A percentile compares a stretch with the other conserved stretches of the same genome.
Conservation (phyloP, 2,113 vertebrate genomes). For the Etheostoma spectabile region DNA sequence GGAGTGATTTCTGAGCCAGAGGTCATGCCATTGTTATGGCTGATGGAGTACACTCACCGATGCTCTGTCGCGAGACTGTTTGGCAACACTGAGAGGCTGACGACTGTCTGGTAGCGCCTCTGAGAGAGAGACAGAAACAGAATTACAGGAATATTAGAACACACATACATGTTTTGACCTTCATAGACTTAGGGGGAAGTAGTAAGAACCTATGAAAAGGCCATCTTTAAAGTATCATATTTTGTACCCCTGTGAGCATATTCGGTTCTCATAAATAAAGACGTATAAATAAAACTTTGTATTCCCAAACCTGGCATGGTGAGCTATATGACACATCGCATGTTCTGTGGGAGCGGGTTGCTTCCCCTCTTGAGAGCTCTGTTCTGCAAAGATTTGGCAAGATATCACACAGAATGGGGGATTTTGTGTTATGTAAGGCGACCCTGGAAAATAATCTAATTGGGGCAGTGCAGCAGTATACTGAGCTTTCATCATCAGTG, state of each 20-base stretch:
- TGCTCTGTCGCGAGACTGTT: conserved; percentile 92
- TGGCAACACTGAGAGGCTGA: conserved; percentile 90
- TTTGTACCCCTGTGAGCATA: not conserved
- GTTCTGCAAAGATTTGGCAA: conserved; percentile 67
- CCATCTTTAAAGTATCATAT: conserved; percentile 13
- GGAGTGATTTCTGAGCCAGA: not conserved
- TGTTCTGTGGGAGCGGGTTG: conserved; percentile 34
- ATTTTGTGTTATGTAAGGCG: conserved; percentile 69
- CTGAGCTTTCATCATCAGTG: conserved; percentile 63
- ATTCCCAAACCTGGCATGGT: conserved; percentile 23
- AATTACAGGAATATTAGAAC: conserved; percentile 7
- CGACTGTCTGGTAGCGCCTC: conserved; percentile 88
- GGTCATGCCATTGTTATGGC: conserved; percentile 1
- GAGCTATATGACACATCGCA: conserved; percentile 46
- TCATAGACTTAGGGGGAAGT: not conserved
- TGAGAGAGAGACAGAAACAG: conserved; percentile 59
- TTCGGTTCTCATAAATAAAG: not conserved
- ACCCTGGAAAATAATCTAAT: conserved; percentile 65
- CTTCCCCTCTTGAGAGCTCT: conserved; percentile 36
- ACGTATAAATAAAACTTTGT: conserved; percentile 18
- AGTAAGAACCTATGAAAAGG: not conserved
- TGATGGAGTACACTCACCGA: conserved; percentile 87
- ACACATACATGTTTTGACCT: not conserved
- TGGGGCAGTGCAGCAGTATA: conserved; percentile 69
- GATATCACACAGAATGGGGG: conserved; percentile 69